These are phyloP conservation scores for Oncorhynchus kisutch DNA, from an alignment of 2,113 vertebrate genomes.

Conservation along the genomic window DNA sequence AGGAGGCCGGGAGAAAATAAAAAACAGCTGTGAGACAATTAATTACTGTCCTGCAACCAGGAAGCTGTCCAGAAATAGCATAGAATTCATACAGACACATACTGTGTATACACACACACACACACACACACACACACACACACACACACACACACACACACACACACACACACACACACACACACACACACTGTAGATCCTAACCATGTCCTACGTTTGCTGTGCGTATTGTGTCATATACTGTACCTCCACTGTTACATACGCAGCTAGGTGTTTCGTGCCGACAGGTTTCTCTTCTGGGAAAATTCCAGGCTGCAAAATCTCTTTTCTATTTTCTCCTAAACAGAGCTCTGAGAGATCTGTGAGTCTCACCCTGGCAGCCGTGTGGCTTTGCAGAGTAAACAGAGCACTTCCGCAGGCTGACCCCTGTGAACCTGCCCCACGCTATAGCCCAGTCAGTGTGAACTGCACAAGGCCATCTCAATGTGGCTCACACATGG, in stretches of 20 bases:
- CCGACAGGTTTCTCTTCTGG: slow-evolving; percentile 4
- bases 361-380: slow-evolving; percentile 39
- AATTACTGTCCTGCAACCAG: slow-evolving; percentile 65
- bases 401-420: slow-evolving; percentile 63
- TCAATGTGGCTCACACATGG: slow-evolving; percentile 52
- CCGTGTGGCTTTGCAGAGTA: slow-evolving; percentile 47
- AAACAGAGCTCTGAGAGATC: slow-evolving; percentile 29
- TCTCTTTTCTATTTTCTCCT: slow-evolving; percentile 47
- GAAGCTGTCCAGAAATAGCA: slow-evolving; percentile 48
- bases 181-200: too few relatives aligned
- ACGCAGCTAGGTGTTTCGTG: neutral
- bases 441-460: slow-evolving; percentile 19
- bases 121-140: neutral
- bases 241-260: too few relatives aligned
- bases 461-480: slow-evolving; percentile 16
- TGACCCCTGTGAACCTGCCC: slow-evolving; percentile 54
- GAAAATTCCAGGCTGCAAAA: slow-evolving; percentile 40
- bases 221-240: too few relatives aligned
- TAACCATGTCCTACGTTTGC: too few relatives aligned
- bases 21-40: slow-evolving; percentile 74
- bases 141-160: too few relatives aligned
- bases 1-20: slow-evolving; percentile 66
- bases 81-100: slow-evolving; percentile 28
- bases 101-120: neutral
- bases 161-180: too few relatives aligned